These are phyloP conservation scores for Lycocerus yunnanus DNA, from an alignment of 2,888 invertebrate genomes.

Conservation along the genomic window DNA sequence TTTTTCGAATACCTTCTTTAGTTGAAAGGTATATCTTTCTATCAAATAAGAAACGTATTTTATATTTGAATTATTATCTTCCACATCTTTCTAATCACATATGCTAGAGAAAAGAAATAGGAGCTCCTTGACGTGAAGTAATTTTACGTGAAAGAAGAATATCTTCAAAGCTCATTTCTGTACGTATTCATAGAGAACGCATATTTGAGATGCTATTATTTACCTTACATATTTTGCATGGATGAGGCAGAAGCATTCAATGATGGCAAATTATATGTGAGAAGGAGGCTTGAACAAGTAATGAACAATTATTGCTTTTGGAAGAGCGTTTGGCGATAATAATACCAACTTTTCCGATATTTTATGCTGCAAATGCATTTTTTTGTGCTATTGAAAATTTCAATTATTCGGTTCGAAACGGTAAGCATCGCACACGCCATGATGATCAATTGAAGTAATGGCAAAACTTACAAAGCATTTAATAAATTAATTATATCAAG, in stretches of 20 bases:
- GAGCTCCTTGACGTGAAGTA: conserved; percentile 2
- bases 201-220: not conserved
- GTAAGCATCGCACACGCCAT: too few species aligned
- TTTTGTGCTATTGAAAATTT: too few species aligned
- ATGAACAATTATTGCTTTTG: not conserved
- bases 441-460: not conserved
- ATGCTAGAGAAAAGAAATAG: not conserved
- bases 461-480: not conserved
- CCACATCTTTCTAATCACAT: conserved; percentile 15
- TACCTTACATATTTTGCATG: not conserved
- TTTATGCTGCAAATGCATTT: not conserved
- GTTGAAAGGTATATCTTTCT: conserved; percentile 14
- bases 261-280: not conserved
- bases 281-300: not conserved
- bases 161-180: not conserved
- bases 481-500: not conserved
- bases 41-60: conserved; percentile 15
- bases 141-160: not conserved
- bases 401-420: too few species aligned
- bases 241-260: not conserved
- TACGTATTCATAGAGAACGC: not conserved
- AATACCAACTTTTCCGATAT: not conserved
- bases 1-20: conserved; percentile 16
- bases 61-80: conserved; percentile 16
- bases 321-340: too few species aligned